phyloP scores from a whole-genome alignment of 2,888 invertebrate genomes.

The Drosophila melanosoma region DNA sequence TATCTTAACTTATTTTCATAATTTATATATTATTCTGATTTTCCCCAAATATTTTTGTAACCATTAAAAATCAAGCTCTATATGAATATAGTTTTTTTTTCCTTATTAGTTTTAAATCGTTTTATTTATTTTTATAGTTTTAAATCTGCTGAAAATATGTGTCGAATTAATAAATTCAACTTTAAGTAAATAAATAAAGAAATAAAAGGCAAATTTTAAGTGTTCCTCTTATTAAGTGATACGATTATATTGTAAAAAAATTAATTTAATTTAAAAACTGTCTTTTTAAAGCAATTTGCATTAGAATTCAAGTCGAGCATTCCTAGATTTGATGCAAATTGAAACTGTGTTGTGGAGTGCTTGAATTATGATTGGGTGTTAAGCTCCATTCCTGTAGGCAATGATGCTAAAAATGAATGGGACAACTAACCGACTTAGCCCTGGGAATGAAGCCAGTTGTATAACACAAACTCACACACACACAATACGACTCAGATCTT shows the following conservation, averaged over 20 bases:
- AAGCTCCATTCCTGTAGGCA: slow-evolving; percentile 10
- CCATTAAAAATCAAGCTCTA: not conserved
- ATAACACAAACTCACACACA: slow-evolving; percentile 39
- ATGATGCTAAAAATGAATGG: slow-evolving; percentile 28
- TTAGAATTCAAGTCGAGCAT: not conserved
- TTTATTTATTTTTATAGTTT: not conserved
- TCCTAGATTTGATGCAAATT: not conserved
- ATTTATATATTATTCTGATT: not conserved
- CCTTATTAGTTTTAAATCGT: not conserved
- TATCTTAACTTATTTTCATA: not conserved
- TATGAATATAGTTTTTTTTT: not conserved
- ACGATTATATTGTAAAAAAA: not conserved
- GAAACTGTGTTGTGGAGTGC: slow-evolving; percentile 12
- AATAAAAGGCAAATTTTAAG: not conserved
- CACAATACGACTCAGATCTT: slow-evolving; percentile 37
- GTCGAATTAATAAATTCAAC: not conserved
- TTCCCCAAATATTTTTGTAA: not conserved
- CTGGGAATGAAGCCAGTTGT: slow-evolving; percentile 55
- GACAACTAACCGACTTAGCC: slow-evolving; percentile 16
- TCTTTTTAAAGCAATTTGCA: not conserved
- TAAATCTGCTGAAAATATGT: not conserved
- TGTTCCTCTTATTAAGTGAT: not conserved
- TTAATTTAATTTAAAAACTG: not conserved
- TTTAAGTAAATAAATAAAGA: not conserved
- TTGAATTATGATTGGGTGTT: not conserved